Conservation (phyloP, 2,888 invertebrate genomes). For the Megastigmus dorsalis region DNA sequence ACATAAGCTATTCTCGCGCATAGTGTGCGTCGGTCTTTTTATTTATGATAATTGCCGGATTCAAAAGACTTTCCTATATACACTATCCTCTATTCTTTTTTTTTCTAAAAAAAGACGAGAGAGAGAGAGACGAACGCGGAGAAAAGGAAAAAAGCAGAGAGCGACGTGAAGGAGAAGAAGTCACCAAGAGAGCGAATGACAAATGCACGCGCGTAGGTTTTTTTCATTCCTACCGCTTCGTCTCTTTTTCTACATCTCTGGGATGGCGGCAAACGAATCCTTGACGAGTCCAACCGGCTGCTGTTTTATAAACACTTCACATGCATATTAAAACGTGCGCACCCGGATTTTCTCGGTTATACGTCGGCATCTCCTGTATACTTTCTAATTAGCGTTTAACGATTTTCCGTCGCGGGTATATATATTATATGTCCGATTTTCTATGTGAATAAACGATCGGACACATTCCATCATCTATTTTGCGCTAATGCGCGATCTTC, state of each 20-base stretch:
- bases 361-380: neutral
- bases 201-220: constrained; percentile 5
- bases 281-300: neutral
- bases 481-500: neutral
- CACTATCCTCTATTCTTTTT: neutral
- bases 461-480: neutral
- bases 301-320: neutral
- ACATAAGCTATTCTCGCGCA: neutral
- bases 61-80: constrained; percentile 21
- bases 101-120: constrained; percentile 2
- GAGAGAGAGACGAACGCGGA: too few species aligned
- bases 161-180: too few species aligned
- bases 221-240: neutral
- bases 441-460: neutral
- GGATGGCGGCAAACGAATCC: neutral
- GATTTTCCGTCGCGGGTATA: neutral
- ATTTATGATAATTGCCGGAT: constrained; percentile 26
- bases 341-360: neutral
- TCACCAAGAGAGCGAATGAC: too few species aligned
- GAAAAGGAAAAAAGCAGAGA: neutral
- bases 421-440: neutral
- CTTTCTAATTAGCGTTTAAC: constrained; percentile 31
- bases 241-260: neutral
- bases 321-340: too few species aligned
- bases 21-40: neutral